Base-by-base conservation (phyloP, 2,113 vertebrate species). In the Podarcis muralis region DNA sequence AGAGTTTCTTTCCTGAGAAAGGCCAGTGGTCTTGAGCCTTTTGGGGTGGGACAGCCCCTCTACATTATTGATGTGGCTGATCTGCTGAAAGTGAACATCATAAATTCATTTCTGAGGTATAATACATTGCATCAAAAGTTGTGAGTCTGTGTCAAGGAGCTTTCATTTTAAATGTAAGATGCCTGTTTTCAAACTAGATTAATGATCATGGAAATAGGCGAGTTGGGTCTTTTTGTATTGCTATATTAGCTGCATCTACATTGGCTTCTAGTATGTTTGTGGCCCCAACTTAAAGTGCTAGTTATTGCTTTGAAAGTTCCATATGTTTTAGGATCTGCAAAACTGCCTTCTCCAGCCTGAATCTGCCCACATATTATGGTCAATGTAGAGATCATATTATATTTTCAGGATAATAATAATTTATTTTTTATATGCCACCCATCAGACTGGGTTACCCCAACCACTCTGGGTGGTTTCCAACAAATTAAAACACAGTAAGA, bases 131-230 rank as follows among this genome's bases (percentile, higher is more conserved):
- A 30, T 32, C 40, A 30, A 83, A 13, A 32, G 6, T 71, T 40
- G 8, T 62, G 57, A n/a, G 30, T 18, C 18, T 3, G 32, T 22
- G 6, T 30, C 37, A 71, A 30, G n/a, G 25, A 83, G 27, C 13
- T 43, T 20, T 27, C 32, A 5, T 62, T 71, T 30, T 18, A 22
- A 65, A 25, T 65, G 37, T 76, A 32, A 40, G 22, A 9, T 66
- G 35, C 7, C 5, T 30, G 5, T 4, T 53, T 65, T 69, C n/a
- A 48, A 83, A 68, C 53, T 80, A 0, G n/a, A 30, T 1, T 0
- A 0, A 89, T 8, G 27, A 30, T n/a, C 22, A 3, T 23, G 62
- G 43, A 0, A 9, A 1, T 2, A 0, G 13, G 57, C 1, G 30
- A 53, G 4, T 27, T 18, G 48, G 35, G 43, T 79, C 8, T 76